Conservation (phyloP, 1,140 invertebrate species). For the Heliconius himera region DNA sequence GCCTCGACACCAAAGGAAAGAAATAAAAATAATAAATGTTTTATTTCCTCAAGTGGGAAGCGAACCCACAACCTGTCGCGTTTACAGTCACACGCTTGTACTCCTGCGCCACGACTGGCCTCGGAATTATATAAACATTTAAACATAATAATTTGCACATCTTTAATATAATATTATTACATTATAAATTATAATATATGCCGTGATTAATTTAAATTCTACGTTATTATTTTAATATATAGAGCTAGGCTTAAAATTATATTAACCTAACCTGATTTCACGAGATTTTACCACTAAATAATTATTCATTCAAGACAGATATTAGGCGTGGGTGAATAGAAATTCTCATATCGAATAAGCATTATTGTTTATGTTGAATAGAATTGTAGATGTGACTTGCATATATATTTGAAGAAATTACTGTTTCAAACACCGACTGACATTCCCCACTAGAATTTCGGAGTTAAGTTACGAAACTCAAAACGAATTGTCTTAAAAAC, state of each 20-base stretch:
- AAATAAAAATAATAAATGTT: no score
- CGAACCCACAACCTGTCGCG: no score
- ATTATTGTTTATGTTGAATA: conserved; percentile 27
- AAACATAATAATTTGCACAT: neutral
- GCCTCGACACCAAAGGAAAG: no score
- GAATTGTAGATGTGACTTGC: conserved; percentile 32
- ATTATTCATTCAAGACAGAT: conserved; percentile 27
- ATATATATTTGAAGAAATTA: conserved; percentile 26
- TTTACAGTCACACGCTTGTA: no score
- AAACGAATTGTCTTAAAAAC: no score
- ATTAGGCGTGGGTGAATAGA: conserved; percentile 15
- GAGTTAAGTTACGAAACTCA: no score
- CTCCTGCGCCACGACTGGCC: no score
- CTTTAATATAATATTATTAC: neutral
- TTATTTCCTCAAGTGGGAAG: no score
- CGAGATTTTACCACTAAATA: conserved; percentile 5
- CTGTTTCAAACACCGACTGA: neutral
- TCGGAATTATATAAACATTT: no score
- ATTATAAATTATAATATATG: neutral
- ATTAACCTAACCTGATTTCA: neutral
- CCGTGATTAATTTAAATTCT: neutral
- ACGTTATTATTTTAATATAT: neutral
- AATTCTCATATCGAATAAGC: conserved; percentile 32
- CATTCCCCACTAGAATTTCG: conserved; percentile 11
- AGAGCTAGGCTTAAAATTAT: neutral